Evolutionary conservation across 2,113 vertebrate genomes (phyloP), one percentile per base, ranked within the genome.

Genomic region (Parotia lawesii): DNA sequence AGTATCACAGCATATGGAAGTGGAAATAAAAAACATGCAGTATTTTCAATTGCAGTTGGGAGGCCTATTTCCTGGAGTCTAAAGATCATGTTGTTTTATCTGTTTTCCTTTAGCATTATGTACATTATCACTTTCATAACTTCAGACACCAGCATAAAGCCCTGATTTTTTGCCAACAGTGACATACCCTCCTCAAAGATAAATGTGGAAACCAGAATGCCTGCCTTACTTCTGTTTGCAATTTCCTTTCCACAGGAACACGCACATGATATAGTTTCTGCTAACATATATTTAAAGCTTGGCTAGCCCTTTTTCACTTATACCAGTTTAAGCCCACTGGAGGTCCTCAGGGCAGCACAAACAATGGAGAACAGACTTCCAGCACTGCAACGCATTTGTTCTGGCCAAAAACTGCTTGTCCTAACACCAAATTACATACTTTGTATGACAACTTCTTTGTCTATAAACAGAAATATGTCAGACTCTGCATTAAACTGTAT

Each of bases 31-130:
- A 96, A 96, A 90, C 96, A 96, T 94, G 93, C 91, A 73, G 75
- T 60, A 73, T 87, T 93, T 97, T 96, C 95, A 94, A 93, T 95
- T 96, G 92, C 65, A 90, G 76, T 83, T 74, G 88, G 89, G 77
- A 89, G 70, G 75, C 70, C 86, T 94, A 79, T 81, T 97, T 97
- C 95, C 95, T 95, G 88, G 71, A 94, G 92, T 92, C 89, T 65
- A 83, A 80, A 93, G 94, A 94, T 85, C 91, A 95, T 90, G 96
- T 87, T 90, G 93, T 96, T 95, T 96, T 96, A 96, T 96, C 87
- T 96, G 92, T 90, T 82, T 96, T 91, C 94, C 95, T 96, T 93
- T 74, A 94, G 89, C 95, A 96, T 95, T 95, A 97, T 89, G 96
- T 78, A 85, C 74, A 96, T 85, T 91, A 96, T 92, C 93, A 90